phyloP scores from a whole-genome alignment of 2,113 vertebrate species.

The Eupsittula cactorum region DNA sequence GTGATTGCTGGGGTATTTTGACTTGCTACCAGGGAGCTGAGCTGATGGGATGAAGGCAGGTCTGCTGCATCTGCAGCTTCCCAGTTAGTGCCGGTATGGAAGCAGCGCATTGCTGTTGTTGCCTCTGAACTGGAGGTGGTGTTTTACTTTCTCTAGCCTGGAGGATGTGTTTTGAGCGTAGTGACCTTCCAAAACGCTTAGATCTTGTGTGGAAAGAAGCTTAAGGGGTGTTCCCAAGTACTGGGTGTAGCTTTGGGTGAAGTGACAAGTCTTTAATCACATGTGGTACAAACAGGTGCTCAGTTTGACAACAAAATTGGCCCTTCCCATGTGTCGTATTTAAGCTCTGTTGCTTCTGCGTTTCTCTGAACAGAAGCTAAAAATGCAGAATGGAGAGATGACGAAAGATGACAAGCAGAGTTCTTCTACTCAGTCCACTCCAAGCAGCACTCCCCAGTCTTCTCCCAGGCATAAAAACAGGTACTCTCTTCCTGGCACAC shows the following conservation, averaged over 20 bases:
- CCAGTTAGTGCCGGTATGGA: neutral
- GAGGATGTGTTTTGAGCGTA: neutral
- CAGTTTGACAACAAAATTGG: neutral
- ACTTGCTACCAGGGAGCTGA: neutral
- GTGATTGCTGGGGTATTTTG: neutral
- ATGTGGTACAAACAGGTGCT: neutral
- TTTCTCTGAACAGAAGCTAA: slow-evolving; percentile 84
- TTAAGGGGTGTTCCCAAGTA: neutral
- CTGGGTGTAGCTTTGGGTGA: neutral
- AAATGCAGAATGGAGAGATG: slow-evolving; percentile 86
- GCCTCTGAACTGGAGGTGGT: neutral
- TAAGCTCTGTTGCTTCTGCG: neutral
- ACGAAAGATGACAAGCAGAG: slow-evolving; percentile 86
- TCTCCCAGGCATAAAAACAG: slow-evolving; percentile 87
- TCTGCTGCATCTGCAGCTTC: neutral
- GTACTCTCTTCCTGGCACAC: slow-evolving; percentile 61
- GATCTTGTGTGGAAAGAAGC: neutral
- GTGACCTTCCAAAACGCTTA: neutral
- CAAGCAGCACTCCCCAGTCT: slow-evolving; percentile 83
- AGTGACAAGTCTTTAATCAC: neutral
- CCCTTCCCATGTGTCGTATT: neutral
- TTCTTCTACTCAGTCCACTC: slow-evolving; percentile 88
- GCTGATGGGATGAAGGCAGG: neutral
- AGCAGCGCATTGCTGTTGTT: neutral
- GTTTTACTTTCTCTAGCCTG: neutral